Evolutionary conservation across 2,797 vertebrate genomes (phyloP), one percentile per base, ranked within the genome.

Genomic region (Esox masquinongy): DNA sequence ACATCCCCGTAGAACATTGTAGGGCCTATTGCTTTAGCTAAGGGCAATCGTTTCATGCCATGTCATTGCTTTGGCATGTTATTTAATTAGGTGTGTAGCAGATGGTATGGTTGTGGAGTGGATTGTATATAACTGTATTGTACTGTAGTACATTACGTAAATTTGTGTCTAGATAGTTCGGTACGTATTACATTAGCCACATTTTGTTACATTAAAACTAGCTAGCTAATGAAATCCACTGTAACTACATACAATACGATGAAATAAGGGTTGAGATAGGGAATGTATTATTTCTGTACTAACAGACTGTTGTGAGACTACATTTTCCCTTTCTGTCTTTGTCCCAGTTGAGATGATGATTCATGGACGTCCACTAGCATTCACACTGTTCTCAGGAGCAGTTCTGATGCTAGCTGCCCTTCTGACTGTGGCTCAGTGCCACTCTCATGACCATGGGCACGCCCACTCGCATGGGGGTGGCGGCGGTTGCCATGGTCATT

Each of bases 401-500:
- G 16, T 84, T 2, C 80, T 91, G 29, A 80, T 92, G 81, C 74
- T 91, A 11, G 74, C 79, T 29, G 85, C 79, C 34, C 84, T 67
- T 39, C 78, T 79, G 11, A n/a, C 87, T 66, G 4, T 2, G 0
- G 90, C 88, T 59, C 92, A 94, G 71, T 82, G 89, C 66, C 93
- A 93, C 72, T 90, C 91, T 12, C 92, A 94, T 9, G 91, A 91
- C 81, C 80, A 93, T 19, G 84, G 83, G 14, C 91, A 93, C 0
- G 82, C 76, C 4, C 87, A 92, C 17, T 70, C 79, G 0, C 89
- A 91, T 76, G 91, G 89, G 2, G 83, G 82, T 9, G 92, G 87
- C 0, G 84, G 88, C 0, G 85, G 89, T 6, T 75, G 88, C 76
- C 87, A 92, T 0, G 90, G 74, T 0, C 90, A 92, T 72, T 66